Evolutionary conservation across 2,797 vertebrate species (phyloP), one percentile per base, ranked within the genome.

Genomic region (Sebastes umbrosus): DNA sequence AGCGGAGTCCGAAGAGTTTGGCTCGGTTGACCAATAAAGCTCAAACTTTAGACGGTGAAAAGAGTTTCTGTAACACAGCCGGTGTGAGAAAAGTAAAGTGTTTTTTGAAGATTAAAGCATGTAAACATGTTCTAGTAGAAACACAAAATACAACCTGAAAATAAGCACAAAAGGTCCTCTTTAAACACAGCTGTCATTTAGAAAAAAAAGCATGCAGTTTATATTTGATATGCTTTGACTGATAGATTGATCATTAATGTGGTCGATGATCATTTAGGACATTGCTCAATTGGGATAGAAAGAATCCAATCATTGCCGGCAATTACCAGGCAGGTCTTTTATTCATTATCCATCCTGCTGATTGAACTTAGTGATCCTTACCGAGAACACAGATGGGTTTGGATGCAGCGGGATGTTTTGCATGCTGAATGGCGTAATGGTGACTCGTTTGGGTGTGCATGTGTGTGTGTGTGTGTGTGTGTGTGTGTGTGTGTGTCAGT

Each of bases 341-440:
- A 64, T 75, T 75, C 10, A 72, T 68, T 69, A 79, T 29, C 68
- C 18, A 34, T 36, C 18, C 10, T 58, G 27, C 34, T 69, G 36
- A 79, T 25, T 73, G 59, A 67, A 63, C 43, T 36, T 25, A 73
- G 16, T n/a, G 50, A 75, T 68, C 34, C 52, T 66, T 25, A 55
- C 29, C 1, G 3, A 31, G 34, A 20, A 43, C 69, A 69, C 62
- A 79, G 69, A 62, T 72, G 46, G 22, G 14, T n/a, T 80, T 68
- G 46, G 29, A 73, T 80, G 76, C 59, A 77, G 57, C 34, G 34
- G 52, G 64, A 64, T 65, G 25, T 63, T 65, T 60, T 72, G 79
- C 24, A 72, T 73, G n/a, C 14, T 68, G 18, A 74, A 69, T 32
- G 34, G 25, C 2, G 11, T 22, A 24, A 64, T 54, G 64, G n/a